These are phyloP conservation scores for Silurus glanis DNA, from an alignment of 2,113 vertebrate species.

Conservation along the genomic window DNA sequence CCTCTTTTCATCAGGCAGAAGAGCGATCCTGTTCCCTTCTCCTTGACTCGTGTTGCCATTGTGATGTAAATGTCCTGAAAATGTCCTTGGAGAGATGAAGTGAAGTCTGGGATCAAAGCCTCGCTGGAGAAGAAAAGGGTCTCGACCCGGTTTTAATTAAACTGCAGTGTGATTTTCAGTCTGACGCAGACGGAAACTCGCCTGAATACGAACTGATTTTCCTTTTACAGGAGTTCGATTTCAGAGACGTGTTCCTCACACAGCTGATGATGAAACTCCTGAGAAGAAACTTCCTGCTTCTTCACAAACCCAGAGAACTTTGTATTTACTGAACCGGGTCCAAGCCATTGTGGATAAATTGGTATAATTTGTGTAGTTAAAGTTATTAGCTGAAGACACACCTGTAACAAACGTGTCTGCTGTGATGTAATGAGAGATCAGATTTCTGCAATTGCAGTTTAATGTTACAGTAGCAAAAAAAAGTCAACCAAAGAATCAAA, in stretches of 20 bases:
- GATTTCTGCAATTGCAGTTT: no score
- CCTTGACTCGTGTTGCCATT: background rate
- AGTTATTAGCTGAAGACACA: background rate
- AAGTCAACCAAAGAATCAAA: no score
- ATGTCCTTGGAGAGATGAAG: constrained; percentile 4
- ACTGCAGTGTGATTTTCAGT: background rate
- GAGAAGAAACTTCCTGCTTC: background rate
- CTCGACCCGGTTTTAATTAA: constrained; percentile 25
- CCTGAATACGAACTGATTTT: background rate
- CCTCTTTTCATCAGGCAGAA: constrained; percentile 8
- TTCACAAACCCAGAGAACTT: background rate
- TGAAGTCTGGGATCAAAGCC: constrained; percentile 28
- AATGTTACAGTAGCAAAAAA: no score
- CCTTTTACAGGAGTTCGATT: background rate
- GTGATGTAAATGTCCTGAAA: constrained; percentile 23
- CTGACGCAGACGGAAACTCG: background rate
- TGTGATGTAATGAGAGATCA: no score
- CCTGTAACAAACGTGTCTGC: background rate
- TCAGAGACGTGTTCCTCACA: background rate
- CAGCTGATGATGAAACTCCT: background rate
- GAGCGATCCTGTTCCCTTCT: background rate
- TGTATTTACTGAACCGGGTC: background rate
- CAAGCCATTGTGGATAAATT: background rate
- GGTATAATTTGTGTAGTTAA: background rate
- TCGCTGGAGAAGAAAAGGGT: constrained; percentile 9